These are phyloP conservation scores for Caenorhabditis virilis DNA, from an alignment of 2,888 invertebrate genomes.

Conservation along the genomic window DNA sequence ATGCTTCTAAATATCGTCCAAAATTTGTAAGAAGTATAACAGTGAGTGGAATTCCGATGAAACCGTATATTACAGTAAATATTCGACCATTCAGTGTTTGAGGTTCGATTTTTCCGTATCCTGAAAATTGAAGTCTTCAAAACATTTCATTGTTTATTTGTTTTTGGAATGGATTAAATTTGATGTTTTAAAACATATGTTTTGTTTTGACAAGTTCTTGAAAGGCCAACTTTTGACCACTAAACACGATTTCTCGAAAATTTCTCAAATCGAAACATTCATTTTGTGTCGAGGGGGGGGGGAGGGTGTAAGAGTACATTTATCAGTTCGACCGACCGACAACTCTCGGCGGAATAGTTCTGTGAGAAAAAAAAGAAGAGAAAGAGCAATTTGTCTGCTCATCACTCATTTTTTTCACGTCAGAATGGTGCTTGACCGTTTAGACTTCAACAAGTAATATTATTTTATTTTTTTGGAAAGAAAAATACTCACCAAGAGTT, in stretches of 20 bases:
- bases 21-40: conserved; percentile 67
- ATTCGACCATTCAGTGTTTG: conserved; percentile 60
- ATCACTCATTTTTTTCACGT: too few relatives aligned
- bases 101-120: conserved; percentile 66
- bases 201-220: background rate
- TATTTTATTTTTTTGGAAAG: too few relatives aligned
- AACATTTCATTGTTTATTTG: too few relatives aligned
- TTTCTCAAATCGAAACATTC: too few relatives aligned
- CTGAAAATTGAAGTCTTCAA: conserved; percentile 53
- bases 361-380: too few relatives aligned
- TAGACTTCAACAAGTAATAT: too few relatives aligned
- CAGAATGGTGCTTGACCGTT: too few relatives aligned
- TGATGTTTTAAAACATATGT: background rate
- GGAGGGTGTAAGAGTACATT: too few relatives aligned
- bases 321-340: too few relatives aligned
- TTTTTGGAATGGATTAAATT: background rate
- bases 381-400: too few relatives aligned
- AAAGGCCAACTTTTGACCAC: background rate
- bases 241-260: background rate
- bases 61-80: conserved; percentile 66
- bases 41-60: conserved; percentile 65
- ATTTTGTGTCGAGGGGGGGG: too few relatives aligned
- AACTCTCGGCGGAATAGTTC: too few relatives aligned
- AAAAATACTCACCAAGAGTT: conserved; percentile 64
- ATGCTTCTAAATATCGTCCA: conserved; percentile 60